A percentile compares a stretch with the other conserved stretches of the same genome.
These are phyloP conservation scores for Holothuria scabra DNA, from an alignment of 53 echinoderm and acorn worm genomes.

Conservation along the genomic window DNA sequence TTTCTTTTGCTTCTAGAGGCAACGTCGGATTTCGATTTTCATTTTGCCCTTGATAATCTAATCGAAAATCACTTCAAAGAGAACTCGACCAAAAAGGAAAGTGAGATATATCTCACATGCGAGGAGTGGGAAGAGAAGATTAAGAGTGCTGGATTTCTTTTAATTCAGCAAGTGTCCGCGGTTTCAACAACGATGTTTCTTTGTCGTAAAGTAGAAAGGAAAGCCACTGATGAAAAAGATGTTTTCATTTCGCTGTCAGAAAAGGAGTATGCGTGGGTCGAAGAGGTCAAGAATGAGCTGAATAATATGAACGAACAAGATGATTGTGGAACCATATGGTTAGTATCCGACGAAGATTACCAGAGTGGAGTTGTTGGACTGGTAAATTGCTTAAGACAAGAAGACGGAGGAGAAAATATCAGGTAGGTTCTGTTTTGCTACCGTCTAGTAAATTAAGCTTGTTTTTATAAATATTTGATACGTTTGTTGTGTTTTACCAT, in stretches of 20 bases:
- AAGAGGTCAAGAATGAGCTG: background rate
- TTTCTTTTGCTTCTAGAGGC: background rate
- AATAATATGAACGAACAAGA: no score
- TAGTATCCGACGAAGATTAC: background rate
- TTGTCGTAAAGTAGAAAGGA: constrained; percentile 7
- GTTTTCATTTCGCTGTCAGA: no score
- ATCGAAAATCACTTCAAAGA: background rate
- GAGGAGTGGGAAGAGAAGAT: background rate
- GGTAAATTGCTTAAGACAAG: background rate
- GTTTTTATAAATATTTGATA: no score
- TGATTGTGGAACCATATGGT: constrained; percentile 10
- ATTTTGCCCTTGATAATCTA: background rate
- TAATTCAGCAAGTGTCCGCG: background rate
- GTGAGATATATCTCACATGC: background rate
- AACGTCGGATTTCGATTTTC: background rate
- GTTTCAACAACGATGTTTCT: background rate
- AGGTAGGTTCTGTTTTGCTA: background rate
- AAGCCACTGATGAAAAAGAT: background rate
- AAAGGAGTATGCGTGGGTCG: background rate
- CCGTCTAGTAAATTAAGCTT: no score
- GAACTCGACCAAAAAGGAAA: background rate
- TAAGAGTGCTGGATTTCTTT: background rate
- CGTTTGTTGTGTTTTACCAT: no score
- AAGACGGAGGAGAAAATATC: background rate
- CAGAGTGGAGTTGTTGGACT: background rate